Evolutionary conservation across 2,113 vertebrate species (phyloP).

Genomic region (Thamnophis sirtalis): DNA sequence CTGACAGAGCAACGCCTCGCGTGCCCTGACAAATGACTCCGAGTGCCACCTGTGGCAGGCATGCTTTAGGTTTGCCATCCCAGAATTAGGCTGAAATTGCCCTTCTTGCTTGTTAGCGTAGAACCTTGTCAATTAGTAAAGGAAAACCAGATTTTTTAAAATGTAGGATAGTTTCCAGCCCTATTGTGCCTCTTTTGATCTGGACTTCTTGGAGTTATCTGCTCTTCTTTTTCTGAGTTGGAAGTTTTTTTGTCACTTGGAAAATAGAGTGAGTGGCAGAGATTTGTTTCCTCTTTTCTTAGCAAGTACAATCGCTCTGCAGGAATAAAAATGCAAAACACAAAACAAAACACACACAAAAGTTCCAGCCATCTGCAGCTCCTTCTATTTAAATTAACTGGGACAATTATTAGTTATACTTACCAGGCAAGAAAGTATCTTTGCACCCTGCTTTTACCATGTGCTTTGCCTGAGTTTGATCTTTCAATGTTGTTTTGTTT

Average conservation of each 20-base stretch:
- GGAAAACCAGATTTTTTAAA: neutral
- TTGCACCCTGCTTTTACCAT: neutral
- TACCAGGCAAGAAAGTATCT: neutral
- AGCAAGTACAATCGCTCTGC: neutral
- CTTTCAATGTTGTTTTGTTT: neutral
- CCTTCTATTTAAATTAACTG: neutral
- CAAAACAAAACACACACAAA: neutral
- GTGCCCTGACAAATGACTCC: too few relatives aligned
- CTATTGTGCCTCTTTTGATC: constrained; percentile 22
- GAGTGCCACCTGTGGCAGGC: too few relatives aligned
- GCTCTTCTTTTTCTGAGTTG: neutral
- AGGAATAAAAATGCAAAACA: neutral
- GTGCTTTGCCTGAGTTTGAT: neutral
- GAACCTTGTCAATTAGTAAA: constrained; percentile 21
- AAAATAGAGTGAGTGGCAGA: neutral
- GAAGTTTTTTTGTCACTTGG: neutral
- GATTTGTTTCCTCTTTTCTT: neutral
- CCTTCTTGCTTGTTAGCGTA: constrained; percentile 1
- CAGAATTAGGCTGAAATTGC: neutral
- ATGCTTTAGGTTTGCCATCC: too few relatives aligned
- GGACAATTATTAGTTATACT: neutral
- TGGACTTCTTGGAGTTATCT: constrained; percentile 9
- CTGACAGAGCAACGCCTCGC: too few relatives aligned
- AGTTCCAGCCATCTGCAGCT: neutral
- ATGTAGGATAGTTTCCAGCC: constrained; percentile 14